Conservation (phyloP, 2,797 vertebrate species). For the Lemur catta region DNA sequence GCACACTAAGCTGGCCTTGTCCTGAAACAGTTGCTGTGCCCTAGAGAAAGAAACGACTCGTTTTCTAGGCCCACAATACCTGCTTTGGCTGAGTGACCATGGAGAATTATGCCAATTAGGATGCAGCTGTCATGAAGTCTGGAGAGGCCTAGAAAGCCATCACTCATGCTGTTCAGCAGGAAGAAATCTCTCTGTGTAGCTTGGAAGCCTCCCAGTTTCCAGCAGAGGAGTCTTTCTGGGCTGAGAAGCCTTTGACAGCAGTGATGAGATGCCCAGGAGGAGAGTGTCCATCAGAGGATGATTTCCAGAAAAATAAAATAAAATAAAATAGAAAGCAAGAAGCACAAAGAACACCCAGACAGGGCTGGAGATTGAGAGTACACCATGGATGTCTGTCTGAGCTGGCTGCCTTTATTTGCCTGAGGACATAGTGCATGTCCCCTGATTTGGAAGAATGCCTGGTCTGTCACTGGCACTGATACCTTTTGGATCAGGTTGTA, state of each 20-base stretch:
- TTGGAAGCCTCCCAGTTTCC: slow-evolving; percentile 91
- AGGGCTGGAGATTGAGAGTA: slow-evolving; percentile 85
- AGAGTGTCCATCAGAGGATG: slow-evolving; percentile 80
- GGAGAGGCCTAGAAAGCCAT: slow-evolving; percentile 91
- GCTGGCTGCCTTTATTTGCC: slow-evolving; percentile 91
- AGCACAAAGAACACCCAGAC: slow-evolving; percentile 88
- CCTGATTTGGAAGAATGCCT: slow-evolving; percentile 91
- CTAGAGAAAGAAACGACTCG: slow-evolving; percentile 93
- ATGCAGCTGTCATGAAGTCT: slow-evolving; percentile 91
- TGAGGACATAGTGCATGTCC: slow-evolving; percentile 90
- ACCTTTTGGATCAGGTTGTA: slow-evolving; percentile 93
- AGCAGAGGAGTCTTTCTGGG: slow-evolving; percentile 87
- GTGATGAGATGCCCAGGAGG: slow-evolving; percentile 87
- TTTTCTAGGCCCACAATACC: slow-evolving; percentile 88
- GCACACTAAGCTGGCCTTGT: slow-evolving; percentile 80
- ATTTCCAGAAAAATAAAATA: slow-evolving; percentile 82
- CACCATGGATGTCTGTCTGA: slow-evolving; percentile 92
- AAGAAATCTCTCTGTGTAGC: slow-evolving; percentile 93
- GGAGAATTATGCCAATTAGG: slow-evolving; percentile 92
- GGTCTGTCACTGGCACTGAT: slow-evolving; percentile 92
- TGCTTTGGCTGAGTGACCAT: slow-evolving; percentile 91
- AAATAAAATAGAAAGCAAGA: slow-evolving; percentile 92
- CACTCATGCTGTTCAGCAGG: slow-evolving; percentile 90
- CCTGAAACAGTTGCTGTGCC: slow-evolving; percentile 86
- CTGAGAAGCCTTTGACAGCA: slow-evolving; percentile 82